Base-by-base conservation (phyloP, 2,888 invertebrate species). In the Andrena hattorfiana region DNA sequence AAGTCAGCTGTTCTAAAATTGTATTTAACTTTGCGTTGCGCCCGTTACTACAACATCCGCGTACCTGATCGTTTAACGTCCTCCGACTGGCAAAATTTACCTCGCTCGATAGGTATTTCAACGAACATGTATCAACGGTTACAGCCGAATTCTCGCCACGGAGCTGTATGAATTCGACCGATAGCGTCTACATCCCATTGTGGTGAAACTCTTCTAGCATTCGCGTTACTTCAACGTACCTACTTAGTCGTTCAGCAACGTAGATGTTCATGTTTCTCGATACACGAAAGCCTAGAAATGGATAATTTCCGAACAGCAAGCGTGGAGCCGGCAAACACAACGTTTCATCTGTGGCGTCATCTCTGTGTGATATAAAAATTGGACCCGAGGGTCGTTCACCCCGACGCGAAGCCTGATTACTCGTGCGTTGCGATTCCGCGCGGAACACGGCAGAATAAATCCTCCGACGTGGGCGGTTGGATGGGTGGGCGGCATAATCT, bases 401-500 rank as follows among this genome's bases (percentile, higher is more conserved):
- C 28, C 28, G 56, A 59, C 35, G 2, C 62, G 30, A 13, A 56
- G 62, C 48, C 30, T 26, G 42, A 63, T 35, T 49, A 76, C 59
- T 51, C 64, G 63, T 23, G 51, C 59, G 20, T 71, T 67, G 64
- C 56, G 71, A 66, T 69, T 77, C 20, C 28, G 63, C 66, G 42
- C 28, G 63, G 66, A 68, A 74, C 70, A 16, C 48, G 26, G 54
- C 30, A 23, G 69, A 72, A 85, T 79, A 87, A 85, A 87, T 85
- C 83, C 68, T 68, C 13, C 26, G 23, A 48, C 20, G 49, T 42
- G 63, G 20, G 32, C 20, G 48, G 23, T 26, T 30, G 67, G 59
- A 16, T 42, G 42, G 42, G 13, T 42, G 42, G 78, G 69, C n/a
- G 51, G 77, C 77, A 78, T 79, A 83, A 87, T 85, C 77, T 87